Percentiles rank a stretch among this genome's conserved stretches.
These are phyloP conservation scores for Lysiphlebus fabarum DNA, from an alignment of 1,140 invertebrate species.

Conservation along the genomic window DNA sequence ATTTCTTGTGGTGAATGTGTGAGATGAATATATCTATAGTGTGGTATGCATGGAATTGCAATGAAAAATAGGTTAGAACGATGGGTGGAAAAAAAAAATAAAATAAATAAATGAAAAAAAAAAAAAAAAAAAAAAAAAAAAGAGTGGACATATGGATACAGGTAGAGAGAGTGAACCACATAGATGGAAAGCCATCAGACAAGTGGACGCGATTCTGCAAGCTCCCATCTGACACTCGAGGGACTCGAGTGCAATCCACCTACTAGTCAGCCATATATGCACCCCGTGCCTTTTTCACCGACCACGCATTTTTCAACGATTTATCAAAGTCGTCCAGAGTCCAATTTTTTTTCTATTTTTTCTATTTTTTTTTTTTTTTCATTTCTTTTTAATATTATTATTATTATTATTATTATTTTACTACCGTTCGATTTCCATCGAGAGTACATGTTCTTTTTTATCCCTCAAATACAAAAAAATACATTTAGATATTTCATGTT, in stretches of 20 bases:
- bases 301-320: conserved; percentile 48
- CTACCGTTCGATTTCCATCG: conserved; percentile 36
- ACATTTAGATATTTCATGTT: too few relatives aligned
- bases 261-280: conserved; percentile 1
- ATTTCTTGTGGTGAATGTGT: background rate
- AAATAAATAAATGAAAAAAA: conserved; percentile 20
- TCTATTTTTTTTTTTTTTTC: too few relatives aligned
- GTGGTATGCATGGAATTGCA: background rate
- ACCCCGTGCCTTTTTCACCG: conserved; percentile 2
- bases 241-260: conserved; percentile 16
- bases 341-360: too few relatives aligned
- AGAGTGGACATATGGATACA: conserved; percentile 7
- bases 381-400: conserved; percentile 49
- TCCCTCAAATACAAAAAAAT: too few relatives aligned
- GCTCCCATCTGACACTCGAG: conserved; percentile 12
- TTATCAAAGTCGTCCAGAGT: conserved; percentile 46
- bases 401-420: conserved; percentile 45
- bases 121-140: conserved; percentile 1
- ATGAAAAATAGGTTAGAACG: conserved; percentile 25
- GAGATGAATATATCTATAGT: background rate
- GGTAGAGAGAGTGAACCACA: conserved; percentile 11
- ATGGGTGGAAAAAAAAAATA: conserved; percentile 6
- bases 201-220: background rate
- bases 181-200: conserved; percentile 3
- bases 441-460: too few relatives aligned